A percentile compares a stretch with the other conserved stretches of the same genome.
phyloP scores from a whole-genome alignment of 2,113 vertebrate species.

The Strix uralensis region DNA sequence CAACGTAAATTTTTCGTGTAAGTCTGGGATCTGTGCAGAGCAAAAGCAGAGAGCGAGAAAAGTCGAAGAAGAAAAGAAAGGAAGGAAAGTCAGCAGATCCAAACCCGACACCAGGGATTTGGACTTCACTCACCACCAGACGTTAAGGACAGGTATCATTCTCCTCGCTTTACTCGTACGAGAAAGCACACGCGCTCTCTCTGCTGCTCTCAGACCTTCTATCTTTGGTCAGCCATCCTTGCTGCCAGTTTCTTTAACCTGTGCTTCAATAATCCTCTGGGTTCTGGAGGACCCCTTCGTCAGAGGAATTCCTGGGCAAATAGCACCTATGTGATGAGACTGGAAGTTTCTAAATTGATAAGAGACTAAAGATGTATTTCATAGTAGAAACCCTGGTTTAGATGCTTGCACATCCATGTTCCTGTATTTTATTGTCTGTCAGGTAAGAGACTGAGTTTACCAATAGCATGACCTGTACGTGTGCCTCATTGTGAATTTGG shows the following conservation, averaged over 20 bases:
- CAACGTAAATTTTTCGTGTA: rapidly evolving
- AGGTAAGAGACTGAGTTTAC: not conserved
- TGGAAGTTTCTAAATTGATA: not conserved
- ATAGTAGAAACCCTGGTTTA: not conserved
- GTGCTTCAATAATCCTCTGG: not conserved
- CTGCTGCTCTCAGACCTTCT: not conserved
- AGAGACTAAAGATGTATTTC: not conserved
- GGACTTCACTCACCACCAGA: not conserved
- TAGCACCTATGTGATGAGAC: not conserved
- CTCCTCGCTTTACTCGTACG: not conserved
- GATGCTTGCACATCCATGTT: too few relatives aligned
- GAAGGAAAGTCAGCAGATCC: not conserved
- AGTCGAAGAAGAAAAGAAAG: not conserved
- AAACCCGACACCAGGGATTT: not conserved
- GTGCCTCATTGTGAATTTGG: not conserved
- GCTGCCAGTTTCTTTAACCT: not conserved
- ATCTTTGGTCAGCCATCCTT: not conserved
- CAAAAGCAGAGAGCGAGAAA: not conserved
- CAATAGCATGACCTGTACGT: not conserved
- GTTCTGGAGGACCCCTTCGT: not conserved
- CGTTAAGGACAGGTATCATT: not conserved
- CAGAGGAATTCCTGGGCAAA: not conserved
- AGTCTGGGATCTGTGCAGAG: not conserved
- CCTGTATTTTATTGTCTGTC: too few relatives aligned
- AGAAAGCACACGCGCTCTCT: not conserved